Base-by-base conservation (phyloP, 2,113 vertebrate genomes). In the Andinoacara biseriatus region DNA sequence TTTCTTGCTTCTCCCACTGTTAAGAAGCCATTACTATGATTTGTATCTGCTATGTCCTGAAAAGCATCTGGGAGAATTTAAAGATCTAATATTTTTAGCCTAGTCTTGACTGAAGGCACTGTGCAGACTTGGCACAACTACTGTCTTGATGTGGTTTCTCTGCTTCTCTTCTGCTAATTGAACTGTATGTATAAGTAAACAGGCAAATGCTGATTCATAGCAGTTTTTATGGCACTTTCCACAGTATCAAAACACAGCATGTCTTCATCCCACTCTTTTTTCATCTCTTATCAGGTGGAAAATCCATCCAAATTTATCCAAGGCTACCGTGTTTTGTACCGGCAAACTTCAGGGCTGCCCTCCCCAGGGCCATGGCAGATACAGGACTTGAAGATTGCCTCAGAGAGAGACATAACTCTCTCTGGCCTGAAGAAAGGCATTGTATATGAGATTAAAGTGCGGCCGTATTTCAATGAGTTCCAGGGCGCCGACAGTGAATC, bases 381-480 rank as follows among this genome's bases (percentile, higher is more conserved):
- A 63, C 87, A 97, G 84, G 98, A 99, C 69, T 94, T 97, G 81
- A 98, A 97, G 89, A 95, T 98, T 4, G 96, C 98, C 0, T 96
- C 96, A 0, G 97, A 99, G 83, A 95, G 98, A 63, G 97, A 95
- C 49, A 93, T 97, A 58, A 96, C 97, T 67, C 95, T 99, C 1
- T 82, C 95, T 83, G 95, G 89, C 82, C 93, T 99, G 84, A 98
- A 97, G 93, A 99, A 98, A 92, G 98, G 97, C 1, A 96, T 97
- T 59, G 96, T 97, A 35, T 98, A 98, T 0, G 98, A 99, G 90
- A 97, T 98, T 84, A 99, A 99, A 96, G 97, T 98, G 61, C 96
- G 97, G 11, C 98, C 98, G 0, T 99, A 98, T 85, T 99, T 99
- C 95, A 99, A 99, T 78, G 98, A 99, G 69, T 99, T 99, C 93